These are phyloP conservation scores for Mareca penelope DNA, from an alignment of 2,797 vertebrate species.

Conservation along the genomic window DNA sequence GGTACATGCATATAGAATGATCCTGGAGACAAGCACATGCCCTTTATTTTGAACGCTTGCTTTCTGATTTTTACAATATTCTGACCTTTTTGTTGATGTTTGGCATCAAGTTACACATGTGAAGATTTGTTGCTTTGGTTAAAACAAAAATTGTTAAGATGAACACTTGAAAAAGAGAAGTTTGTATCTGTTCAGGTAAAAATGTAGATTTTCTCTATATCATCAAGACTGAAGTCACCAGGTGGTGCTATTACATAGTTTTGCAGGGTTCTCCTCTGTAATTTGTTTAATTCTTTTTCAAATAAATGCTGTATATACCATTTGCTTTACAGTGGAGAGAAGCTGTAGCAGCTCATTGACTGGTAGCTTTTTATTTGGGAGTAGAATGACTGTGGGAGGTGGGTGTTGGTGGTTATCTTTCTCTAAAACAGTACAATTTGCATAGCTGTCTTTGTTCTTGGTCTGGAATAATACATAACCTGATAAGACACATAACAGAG, in stretches of 20 bases:
- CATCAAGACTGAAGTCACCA: constrained; percentile 6
- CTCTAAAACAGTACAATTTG: not conserved
- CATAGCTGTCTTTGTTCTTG: not conserved
- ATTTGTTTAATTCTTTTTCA: not conserved
- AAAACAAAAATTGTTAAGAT: not conserved
- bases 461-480: not conserved
- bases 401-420: not conserved
- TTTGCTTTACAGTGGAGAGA: not conserved
- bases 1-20: not conserved
- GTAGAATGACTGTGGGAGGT: not conserved
- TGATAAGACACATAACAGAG: rapidly evolving
- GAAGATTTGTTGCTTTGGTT: not conserved
- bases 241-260: constrained; percentile 61
- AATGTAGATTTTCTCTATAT: not conserved
- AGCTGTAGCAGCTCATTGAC: not conserved
- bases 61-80: not conserved
- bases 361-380: not conserved
- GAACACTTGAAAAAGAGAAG: not conserved
- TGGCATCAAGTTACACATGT: not conserved
- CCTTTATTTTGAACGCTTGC: not conserved
- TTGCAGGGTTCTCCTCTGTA: not conserved
- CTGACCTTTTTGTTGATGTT: not conserved
- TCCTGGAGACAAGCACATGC: not conserved
- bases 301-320: not conserved
- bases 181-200: not conserved